These are phyloP conservation scores for Pungitius pungitius DNA, from an alignment of 2,113 vertebrate genomes.

Conservation along the genomic window DNA sequence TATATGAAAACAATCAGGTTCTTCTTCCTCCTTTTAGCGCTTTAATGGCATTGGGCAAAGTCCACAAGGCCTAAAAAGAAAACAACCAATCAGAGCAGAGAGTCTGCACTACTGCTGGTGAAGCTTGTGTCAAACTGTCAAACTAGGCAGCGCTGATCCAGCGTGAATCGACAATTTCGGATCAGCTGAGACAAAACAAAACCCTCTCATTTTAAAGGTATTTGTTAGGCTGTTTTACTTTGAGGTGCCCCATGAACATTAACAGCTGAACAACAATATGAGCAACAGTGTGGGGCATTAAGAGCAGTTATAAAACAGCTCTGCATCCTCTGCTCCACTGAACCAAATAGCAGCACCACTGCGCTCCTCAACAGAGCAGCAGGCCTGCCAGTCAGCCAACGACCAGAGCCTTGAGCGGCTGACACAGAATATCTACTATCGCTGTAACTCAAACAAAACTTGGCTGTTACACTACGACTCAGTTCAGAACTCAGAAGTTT, in stretches of 20 bases:
- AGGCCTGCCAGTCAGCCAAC: not conserved
- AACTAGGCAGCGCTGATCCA: too few species aligned
- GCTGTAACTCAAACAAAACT: not conserved
- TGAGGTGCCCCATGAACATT: not conserved
- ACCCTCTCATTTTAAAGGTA: too few species aligned
- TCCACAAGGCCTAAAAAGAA: too few species aligned
- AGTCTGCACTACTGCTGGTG: too few species aligned
- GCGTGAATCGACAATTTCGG: too few species aligned
- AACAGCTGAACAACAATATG: not conserved
- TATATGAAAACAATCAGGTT: too few species aligned
- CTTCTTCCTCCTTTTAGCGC: too few species aligned
- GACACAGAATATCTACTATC: not conserved
- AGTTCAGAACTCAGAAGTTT: not conserved
- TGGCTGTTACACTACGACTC: not conserved
- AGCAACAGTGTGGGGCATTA: not conserved
- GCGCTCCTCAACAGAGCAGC: not conserved
- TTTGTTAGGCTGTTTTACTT: not conserved
- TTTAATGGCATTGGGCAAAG: too few species aligned
- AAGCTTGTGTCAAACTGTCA: too few species aligned
- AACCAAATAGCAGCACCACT: not conserved
- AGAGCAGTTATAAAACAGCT: conserved; percentile 13
- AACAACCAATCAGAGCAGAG: too few species aligned
- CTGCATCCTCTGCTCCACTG: not conserved
- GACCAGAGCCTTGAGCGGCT: not conserved
- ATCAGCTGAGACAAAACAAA: too few species aligned